These are phyloP conservation scores for Gryllus longicercus DNA, from an alignment of 2,888 invertebrate genomes.

Conservation along the genomic window DNA sequence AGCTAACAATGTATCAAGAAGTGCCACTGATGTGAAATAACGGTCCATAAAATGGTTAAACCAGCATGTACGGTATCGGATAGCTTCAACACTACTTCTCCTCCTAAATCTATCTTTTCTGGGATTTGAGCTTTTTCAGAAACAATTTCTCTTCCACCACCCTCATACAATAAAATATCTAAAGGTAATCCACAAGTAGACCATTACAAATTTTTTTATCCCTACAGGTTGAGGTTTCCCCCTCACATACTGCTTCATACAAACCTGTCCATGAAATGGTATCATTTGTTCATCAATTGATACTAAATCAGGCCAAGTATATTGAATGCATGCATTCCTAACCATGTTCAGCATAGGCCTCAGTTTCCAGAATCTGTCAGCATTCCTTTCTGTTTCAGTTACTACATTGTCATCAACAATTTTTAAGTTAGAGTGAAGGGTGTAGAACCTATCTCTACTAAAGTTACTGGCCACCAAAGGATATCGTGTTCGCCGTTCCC, in stretches of 20 bases:
- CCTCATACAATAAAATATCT: slow-evolving; percentile 29
- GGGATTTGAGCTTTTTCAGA: slow-evolving; percentile 21
- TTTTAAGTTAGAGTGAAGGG: not conserved
- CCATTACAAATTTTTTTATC: slow-evolving; percentile 30
- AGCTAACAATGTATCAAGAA: too few species aligned
- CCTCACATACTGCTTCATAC: slow-evolving; percentile 25
- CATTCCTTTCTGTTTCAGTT: slow-evolving; percentile 20
- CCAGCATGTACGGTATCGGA: slow-evolving; percentile 23
- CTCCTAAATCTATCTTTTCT: slow-evolving; percentile 28
- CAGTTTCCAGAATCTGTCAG: slow-evolving; percentile 26
- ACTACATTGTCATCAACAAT: slow-evolving; percentile 27
- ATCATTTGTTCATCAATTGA: slow-evolving; percentile 32
- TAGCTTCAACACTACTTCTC: slow-evolving; percentile 28
- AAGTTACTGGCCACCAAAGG: slow-evolving; percentile 24
- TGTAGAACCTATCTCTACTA: slow-evolving; percentile 23
- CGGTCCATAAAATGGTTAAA: slow-evolving; percentile 27
- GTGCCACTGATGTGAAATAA: slow-evolving; percentile 31
- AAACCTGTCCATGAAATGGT: slow-evolving; percentile 28
- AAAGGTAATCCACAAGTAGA: slow-evolving; percentile 26
- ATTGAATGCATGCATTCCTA: slow-evolving; percentile 25
- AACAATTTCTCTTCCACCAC: slow-evolving; percentile 26
- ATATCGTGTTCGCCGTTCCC: slow-evolving; percentile 22
- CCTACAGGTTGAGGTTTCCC: slow-evolving; percentile 24
- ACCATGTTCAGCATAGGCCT: not conserved
- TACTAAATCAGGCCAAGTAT: slow-evolving; percentile 19